phyloP scores from a whole-genome alignment of 2,797 vertebrate species.

The Cynodonichthys magdalenae region DNA sequence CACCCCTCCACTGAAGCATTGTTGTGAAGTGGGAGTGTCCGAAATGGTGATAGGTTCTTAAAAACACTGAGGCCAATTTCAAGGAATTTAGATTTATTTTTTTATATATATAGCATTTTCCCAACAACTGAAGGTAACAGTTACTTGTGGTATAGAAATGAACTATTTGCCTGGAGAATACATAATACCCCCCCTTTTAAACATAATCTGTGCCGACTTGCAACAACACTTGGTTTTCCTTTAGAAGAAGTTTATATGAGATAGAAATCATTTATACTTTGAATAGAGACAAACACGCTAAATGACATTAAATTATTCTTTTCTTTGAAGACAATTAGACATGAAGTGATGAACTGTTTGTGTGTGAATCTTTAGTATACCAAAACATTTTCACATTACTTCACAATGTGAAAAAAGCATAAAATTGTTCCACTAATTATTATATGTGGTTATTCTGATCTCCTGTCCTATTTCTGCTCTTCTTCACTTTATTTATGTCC shows the following conservation, averaged over 20 bases:
- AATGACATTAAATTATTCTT: constrained; percentile 15
- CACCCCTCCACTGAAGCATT: no score
- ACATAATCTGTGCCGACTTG: constrained; percentile 6
- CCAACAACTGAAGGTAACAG: no score
- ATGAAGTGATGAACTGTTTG: neutral
- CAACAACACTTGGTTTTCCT: neutral
- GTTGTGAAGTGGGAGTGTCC: no score
- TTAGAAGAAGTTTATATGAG: neutral
- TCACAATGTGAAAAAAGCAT: constrained; percentile 32
- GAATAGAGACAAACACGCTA: constrained; percentile 8
- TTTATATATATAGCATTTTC: no score
- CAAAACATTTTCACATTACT: constrained; percentile 4
- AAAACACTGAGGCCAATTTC: no score
- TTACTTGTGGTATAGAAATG: no score
- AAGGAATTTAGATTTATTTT: no score
- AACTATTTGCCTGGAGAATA: no score
- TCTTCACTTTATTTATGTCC: constrained; percentile 13
- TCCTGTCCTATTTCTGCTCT: constrained; percentile 31
- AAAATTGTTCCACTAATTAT: constrained; percentile 55
- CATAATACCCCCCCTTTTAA: no score
- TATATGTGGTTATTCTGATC: constrained; percentile 58
- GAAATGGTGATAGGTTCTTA: no score
- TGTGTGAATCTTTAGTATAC: neutral
- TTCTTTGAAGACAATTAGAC: constrained; percentile 14
- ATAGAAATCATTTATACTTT: neutral